Evolutionary conservation across 2,888 invertebrate species (phyloP), one percentile per base, ranked within the genome.

Genomic region (Diadegma fenestrale): DNA sequence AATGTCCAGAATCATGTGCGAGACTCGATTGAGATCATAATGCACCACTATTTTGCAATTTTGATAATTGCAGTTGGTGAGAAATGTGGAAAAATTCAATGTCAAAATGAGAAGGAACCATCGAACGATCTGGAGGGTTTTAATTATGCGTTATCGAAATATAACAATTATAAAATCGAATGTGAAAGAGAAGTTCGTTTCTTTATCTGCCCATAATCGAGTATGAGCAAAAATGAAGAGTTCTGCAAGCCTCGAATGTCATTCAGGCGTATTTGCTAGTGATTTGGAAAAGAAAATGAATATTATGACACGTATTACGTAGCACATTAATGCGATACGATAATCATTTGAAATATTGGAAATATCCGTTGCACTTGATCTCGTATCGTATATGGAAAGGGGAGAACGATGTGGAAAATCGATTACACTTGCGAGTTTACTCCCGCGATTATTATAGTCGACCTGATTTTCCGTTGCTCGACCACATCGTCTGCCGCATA

Each of bases 371-470:
- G 64, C 66, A 76, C 64, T 61, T 66, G 80, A 71, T 82, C 71
- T 64, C 71, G 33, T 71, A 76, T 69, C 48, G 51, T 37, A n/a
- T 1, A 26, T 22, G 26, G 26, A 41, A 26, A 43, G 26, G 61
- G 26, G 26, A 61, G 22, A 43, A 5, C 45, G 85, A 82, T 85
- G 75, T 71, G 78, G 75, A 79, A 85, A 85, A 82, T 82, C 85
- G 79, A 85, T 85, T 85, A 82, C 75, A 84, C 72, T 26, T n/a
- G n/a, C 68, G 68, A 84, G 77, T 84, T 72, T 58, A 77, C 64
- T 80, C 72, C 72, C 72, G 19, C 72, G 80, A 45, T 80, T 77
- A 80, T 84, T 80, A 80, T 72, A 63, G 43, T 69, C 78, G 82
- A 61, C 78, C 78, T 83, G 37, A 43, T 80, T 72, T 72, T 30